phyloP scores from a whole-genome alignment of 1,140 invertebrate genomes.

The Papilio helenus region DNA sequence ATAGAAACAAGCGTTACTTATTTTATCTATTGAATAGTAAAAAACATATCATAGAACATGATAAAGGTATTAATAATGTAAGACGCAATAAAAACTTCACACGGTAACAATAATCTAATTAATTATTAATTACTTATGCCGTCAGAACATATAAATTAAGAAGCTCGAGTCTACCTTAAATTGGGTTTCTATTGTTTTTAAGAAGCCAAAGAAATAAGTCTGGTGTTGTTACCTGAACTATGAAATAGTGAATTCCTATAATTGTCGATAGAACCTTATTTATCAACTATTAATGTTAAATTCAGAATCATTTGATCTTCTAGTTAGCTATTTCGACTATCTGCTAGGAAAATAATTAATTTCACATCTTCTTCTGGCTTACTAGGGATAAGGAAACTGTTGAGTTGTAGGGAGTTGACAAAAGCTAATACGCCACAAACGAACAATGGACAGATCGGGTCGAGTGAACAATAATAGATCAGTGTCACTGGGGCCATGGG shows the following conservation, averaged over 20 bases:
- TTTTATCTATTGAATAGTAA: not conserved
- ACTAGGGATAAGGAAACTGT: not conserved
- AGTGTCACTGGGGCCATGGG: not conserved
- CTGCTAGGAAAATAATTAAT: no score
- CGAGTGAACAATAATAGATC: constrained; percentile 12
- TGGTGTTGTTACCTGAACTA: no score
- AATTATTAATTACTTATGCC: not conserved
- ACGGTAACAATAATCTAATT: no score
- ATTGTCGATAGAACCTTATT: no score
- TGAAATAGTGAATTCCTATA: no score
- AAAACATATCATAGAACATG: not conserved
- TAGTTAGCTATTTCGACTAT: no score
- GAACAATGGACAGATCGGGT: constrained; percentile 19
- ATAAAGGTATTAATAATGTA: constrained; percentile 7
- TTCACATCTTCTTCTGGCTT: not conserved
- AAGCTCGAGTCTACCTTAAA: not conserved
- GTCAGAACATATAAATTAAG: not conserved
- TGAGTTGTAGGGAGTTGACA: not conserved
- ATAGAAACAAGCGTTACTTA: not conserved
- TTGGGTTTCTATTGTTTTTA: not conserved
- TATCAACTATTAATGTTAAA: no score
- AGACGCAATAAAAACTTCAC: not conserved
- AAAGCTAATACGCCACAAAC: not conserved
- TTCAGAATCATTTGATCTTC: no score
- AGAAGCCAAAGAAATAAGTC: not conserved